A percentile compares a stretch with the other conserved stretches of the same genome.
These are phyloP conservation scores for Meghimatium bilineatum DNA, from an alignment of 2,888 invertebrate species.

Conservation along the genomic window DNA sequence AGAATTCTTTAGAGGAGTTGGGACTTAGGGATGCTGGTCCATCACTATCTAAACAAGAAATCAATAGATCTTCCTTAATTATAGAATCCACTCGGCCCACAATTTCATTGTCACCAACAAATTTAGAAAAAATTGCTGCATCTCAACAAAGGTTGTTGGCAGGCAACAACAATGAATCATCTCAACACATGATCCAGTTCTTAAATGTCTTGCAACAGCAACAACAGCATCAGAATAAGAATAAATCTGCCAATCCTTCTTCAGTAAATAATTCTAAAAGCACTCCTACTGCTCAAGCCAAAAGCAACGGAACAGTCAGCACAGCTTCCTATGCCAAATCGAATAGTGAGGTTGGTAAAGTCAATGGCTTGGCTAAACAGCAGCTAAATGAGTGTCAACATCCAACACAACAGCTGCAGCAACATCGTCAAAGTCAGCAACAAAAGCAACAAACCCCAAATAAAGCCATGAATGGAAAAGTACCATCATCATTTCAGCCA, in stretches of 20 bases:
- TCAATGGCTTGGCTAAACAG: slow-evolving; percentile 19
- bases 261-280: slow-evolving; percentile 15
- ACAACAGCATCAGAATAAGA: slow-evolving; percentile 34
- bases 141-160: slow-evolving; percentile 26
- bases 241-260: slow-evolving; percentile 24
- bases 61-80: slow-evolving; percentile 39
- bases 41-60: slow-evolving; percentile 21
- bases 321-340: slow-evolving; percentile 21
- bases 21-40: neutral
- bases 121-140: slow-evolving; percentile 29
- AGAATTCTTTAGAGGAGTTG: slow-evolving; percentile 4
- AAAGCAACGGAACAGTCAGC: slow-evolving; percentile 37
- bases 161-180: slow-evolving; percentile 29
- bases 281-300: slow-evolving; percentile 15
- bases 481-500: slow-evolving; percentile 17
- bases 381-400: slow-evolving; percentile 1
- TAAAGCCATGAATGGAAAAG: slow-evolving; percentile 36
- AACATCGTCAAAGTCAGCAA: slow-evolving; percentile 26
- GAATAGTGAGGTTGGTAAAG: slow-evolving; percentile 17
- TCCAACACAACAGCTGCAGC: slow-evolving; percentile 28
- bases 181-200: slow-evolving; percentile 38
- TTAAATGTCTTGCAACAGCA: slow-evolving; percentile 22
- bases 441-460: slow-evolving; percentile 36
- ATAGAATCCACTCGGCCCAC: slow-evolving; percentile 46
- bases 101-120: slow-evolving; percentile 23